phyloP scores from a whole-genome alignment of 2,113 vertebrate genomes.

The Larimichthys polyactis region DNA sequence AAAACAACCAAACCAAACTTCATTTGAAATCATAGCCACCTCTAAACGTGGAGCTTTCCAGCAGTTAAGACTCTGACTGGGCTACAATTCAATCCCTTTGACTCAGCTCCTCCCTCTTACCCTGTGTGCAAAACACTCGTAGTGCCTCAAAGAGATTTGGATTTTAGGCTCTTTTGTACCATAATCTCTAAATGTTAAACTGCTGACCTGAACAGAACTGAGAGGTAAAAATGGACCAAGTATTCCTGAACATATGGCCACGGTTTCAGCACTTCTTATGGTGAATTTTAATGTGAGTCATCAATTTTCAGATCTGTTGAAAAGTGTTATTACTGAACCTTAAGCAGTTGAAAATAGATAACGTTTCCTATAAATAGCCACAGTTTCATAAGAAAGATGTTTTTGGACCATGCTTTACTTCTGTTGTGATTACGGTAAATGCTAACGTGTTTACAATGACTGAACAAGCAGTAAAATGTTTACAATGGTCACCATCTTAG shows the following conservation, averaged over 20 bases:
- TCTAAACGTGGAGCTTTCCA: conserved; percentile 23
- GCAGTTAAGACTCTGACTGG: conserved; percentile 8
- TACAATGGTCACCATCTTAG: neutral
- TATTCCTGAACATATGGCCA: neutral
- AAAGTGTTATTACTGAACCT: neutral
- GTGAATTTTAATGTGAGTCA: neutral
- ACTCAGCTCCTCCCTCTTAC: conserved; percentile 27
- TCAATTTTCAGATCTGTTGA: neutral
- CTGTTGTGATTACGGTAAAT: neutral
- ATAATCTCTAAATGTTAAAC: conserved; percentile 31
- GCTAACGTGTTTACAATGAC: neutral
- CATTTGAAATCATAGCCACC: conserved; percentile 27
- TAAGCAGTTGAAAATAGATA: neutral
- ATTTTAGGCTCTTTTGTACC: neutral
- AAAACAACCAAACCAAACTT: conserved; percentile 36
- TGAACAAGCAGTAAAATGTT: neutral
- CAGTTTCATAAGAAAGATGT: neutral
- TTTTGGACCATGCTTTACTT: too few species aligned
- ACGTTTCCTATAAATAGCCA: neutral
- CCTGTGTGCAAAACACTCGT: conserved; percentile 8
- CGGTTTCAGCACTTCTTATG: neutral
- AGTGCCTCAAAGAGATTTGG: conserved; percentile 13
- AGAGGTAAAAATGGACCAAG: neutral
- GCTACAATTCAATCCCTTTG: conserved; percentile 34
- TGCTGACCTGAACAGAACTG: neutral